Evolutionary conservation across 1,140 invertebrate genomes (phyloP), one percentile per base, ranked within the genome.

Genomic region (Neotoxoptera formosana): DNA sequence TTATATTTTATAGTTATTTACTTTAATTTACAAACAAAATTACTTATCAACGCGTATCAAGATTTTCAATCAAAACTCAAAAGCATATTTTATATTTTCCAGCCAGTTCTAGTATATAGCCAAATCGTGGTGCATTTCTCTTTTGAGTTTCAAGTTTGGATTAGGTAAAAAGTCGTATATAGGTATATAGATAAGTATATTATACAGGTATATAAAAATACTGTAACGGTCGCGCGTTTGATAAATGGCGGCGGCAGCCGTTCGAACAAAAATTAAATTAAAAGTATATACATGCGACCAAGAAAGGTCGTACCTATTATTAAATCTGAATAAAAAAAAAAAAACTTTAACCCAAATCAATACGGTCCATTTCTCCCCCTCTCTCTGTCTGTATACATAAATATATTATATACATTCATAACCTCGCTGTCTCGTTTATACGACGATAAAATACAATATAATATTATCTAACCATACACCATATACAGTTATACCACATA

Each of bases 221-320:
- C 60, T n/a, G 60, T n/a, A 20, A 34, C 60, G 30, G n/a, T 76
- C 60, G 60, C 60, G 60, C n/a, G n/a, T 76, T 76, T 76, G 60
- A 76, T 76, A 76, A 76, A 76, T 76, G 60, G 60, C n/a, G 6
- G 60, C 36, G 21, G 81, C n/a, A 21, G 81, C 36, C 81, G 81
- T 83, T 83, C 36, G 34, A 83, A 83, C 81, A 83, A 83, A 83
- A 83, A 83, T 34, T 83, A 41, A 83, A 83, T 83, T 83, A 83
- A 83, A 83, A 41, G 23, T 83, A 83, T 83, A 83, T 83, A 83
- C 45, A 41, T 84, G 83, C 83, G 41, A 84, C 83, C 83, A 23
- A 36, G 9, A 84, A 84, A 84, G 34, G 83, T 84, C 83, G 83
- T 34, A 36, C 83, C 36, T 84, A 25, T 41, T 41, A 84, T 84